Percentiles rank a stretch among this genome's conserved stretches.
phyloP scores from a whole-genome alignment of 2,113 vertebrate genomes.

The Girardinichthys multiradiatus region DNA sequence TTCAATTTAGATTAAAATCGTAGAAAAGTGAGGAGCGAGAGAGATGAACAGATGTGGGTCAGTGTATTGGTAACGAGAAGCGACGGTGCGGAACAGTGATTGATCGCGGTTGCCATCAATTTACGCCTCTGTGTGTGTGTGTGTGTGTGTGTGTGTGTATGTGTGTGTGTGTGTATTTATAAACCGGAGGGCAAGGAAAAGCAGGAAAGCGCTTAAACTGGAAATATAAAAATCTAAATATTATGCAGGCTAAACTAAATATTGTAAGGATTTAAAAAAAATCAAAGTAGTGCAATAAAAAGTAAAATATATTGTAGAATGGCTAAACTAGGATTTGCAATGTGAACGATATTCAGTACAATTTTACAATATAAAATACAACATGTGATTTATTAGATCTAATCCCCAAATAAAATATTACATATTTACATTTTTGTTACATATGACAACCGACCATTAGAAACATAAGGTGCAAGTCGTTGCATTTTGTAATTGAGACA shows the following conservation, averaged over 20 bases:
- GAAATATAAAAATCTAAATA: not conserved
- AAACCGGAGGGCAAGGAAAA: constrained; percentile 21
- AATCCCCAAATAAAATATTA: not conserved
- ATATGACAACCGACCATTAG: not conserved
- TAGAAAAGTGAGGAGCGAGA: constrained; percentile 15
- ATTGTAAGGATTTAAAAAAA: not conserved
- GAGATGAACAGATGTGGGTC: constrained; percentile 72
- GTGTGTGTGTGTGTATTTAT: constrained; percentile 9
- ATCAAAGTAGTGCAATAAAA: not conserved
- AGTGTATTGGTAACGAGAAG: constrained; percentile 64
- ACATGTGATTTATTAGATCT: not conserved
- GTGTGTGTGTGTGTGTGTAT: constrained; percentile 9
- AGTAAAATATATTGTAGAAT: not conserved
- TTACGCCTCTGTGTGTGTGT: constrained; percentile 27
- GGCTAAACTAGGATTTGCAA: constrained; percentile 5
- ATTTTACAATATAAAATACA: not conserved
- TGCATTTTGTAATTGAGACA: not conserved
- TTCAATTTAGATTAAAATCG: constrained; percentile 7
- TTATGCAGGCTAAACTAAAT: not conserved
- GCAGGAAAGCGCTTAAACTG: constrained; percentile 2
- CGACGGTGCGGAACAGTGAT: constrained; percentile 75
- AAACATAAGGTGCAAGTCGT: not conserved
- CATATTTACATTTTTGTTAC: not conserved
- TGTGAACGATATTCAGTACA: not conserved
- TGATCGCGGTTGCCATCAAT: constrained; percentile 69